These are phyloP conservation scores for Ornithoptera alexandrae DNA, from an alignment of 2,888 invertebrate genomes.

Conservation along the genomic window DNA sequence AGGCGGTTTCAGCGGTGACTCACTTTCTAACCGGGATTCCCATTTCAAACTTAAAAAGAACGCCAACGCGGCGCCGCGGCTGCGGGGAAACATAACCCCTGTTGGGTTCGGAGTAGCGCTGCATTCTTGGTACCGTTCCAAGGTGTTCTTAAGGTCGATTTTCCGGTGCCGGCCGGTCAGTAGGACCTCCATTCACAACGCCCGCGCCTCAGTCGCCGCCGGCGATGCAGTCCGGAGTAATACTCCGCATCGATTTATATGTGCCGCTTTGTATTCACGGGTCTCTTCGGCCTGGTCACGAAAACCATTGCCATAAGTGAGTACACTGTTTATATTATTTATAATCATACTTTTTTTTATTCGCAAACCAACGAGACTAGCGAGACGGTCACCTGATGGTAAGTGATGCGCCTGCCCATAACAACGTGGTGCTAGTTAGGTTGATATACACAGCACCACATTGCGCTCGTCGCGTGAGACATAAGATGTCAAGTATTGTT, in stretches of 20 bases:
- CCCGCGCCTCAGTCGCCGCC: conserved; percentile 10
- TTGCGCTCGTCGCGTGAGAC: no score
- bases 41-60: conserved; percentile 13
- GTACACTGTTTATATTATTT: conserved; percentile 7
- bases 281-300: conserved; percentile 25
- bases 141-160: conserved; percentile 18
- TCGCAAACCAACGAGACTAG: no score
- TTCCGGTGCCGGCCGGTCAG: conserved; percentile 6
- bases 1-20: conserved; percentile 18
- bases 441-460: no score
- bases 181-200: conserved; percentile 19
- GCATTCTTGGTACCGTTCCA: conserved; percentile 25
- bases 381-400: no score
- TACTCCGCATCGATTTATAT: conserved; percentile 27
- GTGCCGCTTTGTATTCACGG: conserved; percentile 34
- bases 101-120: not conserved
- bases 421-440: no score
- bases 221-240: conserved; percentile 1
- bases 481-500: no score
- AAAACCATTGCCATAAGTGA: conserved; percentile 31
- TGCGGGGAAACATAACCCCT: conserved; percentile 15
- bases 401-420: no score
- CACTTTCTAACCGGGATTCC: conserved; percentile 22
- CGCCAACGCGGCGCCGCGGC: not conserved
- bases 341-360: not conserved